Conservation (phyloP, 2,113 vertebrate genomes). For the Podocnemis expansa region DNA sequence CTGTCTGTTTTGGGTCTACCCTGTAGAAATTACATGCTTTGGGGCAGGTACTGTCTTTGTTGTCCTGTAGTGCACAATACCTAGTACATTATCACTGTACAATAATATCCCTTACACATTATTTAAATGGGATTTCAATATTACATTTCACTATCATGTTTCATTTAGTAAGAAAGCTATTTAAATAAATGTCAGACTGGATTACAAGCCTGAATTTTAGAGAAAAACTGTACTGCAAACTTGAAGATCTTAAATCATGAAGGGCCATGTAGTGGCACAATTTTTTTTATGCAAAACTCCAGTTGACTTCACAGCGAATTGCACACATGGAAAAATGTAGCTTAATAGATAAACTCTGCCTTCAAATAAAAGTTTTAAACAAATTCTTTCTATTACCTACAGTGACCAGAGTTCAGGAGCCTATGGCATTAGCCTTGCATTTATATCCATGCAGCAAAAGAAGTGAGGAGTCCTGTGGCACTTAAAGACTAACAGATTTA, state of each 20-base stretch:
- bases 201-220: background rate
- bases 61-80: background rate
- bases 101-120: background rate
- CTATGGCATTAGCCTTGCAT: background rate
- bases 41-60: background rate
- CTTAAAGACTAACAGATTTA: too few relatives aligned
- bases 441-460: slow-evolving; percentile 10
- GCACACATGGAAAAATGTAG: background rate
- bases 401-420: background rate
- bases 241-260: background rate
- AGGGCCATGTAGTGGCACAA: background rate
- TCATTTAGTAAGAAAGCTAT: background rate
- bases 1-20: background rate
- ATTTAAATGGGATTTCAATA: background rate
- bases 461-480: too few relatives aligned
- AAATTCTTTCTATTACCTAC: background rate
- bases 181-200: background rate
- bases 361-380: slow-evolving; percentile 1
- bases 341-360: background rate
- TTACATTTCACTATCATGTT: background rate
- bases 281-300: background rate
- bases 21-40: background rate
- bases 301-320: background rate
- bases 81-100: background rate
- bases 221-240: background rate